phyloP scores from a whole-genome alignment of 2,797 vertebrate genomes.

The Cirrhinus molitorella region DNA sequence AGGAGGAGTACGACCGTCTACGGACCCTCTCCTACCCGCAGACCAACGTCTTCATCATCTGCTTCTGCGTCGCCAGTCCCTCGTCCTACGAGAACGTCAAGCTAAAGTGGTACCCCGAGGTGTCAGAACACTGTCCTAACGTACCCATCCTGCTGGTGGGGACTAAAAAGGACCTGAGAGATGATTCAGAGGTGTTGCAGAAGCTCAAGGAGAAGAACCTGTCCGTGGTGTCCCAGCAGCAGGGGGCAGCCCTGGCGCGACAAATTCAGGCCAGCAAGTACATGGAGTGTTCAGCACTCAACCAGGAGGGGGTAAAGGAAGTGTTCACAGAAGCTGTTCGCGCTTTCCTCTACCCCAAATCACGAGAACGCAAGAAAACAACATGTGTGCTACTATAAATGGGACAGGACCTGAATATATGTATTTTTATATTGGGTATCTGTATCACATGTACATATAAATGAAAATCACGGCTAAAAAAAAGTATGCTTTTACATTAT shows the following conservation, averaged over 20 bases:
- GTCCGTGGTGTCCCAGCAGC: conserved; percentile 80
- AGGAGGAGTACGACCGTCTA: conserved; percentile 86
- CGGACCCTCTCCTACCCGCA: conserved; percentile 85
- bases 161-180: conserved; percentile 87
- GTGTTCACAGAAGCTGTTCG: conserved; percentile 84
- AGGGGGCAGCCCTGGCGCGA: conserved; percentile 80
- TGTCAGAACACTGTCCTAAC: conserved; percentile 84
- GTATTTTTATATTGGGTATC: background rate
- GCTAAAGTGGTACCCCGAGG: conserved; percentile 87
- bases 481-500: background rate
- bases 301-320: conserved; percentile 85
- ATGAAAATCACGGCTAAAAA: background rate
- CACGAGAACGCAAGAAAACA: conserved; percentile 71
- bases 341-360: conserved; percentile 80
- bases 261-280: conserved; percentile 86
- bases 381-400: conserved; percentile 82
- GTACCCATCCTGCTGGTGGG: conserved; percentile 86
- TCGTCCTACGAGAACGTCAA: conserved; percentile 86
- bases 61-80: conserved; percentile 86
- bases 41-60: conserved; percentile 88
- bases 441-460: conserved; percentile 10
- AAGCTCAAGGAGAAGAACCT: conserved; percentile 86
- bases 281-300: conserved; percentile 87
- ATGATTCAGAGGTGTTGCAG: conserved; percentile 79
- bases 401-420: background rate